Evolutionary conservation across 2,888 invertebrate genomes (phyloP).

Genomic region (Taenaris catops): DNA sequence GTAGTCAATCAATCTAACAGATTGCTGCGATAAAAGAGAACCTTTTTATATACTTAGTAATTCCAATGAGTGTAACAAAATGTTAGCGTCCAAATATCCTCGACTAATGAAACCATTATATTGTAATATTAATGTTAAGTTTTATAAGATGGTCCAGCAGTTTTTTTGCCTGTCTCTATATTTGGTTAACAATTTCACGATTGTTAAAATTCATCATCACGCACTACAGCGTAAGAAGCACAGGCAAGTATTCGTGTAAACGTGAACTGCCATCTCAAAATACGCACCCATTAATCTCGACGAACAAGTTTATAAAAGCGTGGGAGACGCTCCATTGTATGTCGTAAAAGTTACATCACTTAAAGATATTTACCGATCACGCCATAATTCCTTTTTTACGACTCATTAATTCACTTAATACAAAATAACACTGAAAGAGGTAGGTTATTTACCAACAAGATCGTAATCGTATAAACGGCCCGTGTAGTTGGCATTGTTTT

Average conservation of each 20-base stretch:
- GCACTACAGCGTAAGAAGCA: no score
- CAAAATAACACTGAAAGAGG: conserved; percentile 17
- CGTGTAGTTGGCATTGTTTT: conserved; percentile 23
- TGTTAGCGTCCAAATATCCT: no score
- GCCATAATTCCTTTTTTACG: conserved; percentile 34
- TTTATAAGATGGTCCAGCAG: no score
- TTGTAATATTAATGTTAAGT: no score
- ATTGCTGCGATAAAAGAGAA: no score
- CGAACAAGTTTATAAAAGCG: conserved; percentile 16
- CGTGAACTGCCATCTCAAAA: conserved; percentile 10
- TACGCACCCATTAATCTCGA: conserved; percentile 22
- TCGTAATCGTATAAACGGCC: conserved; percentile 38
- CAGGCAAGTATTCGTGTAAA: conserved; percentile 13
- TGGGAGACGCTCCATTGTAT: conserved; percentile 15
- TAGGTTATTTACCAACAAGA: conserved; percentile 33
- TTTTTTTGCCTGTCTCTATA: no score
- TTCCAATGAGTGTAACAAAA: no score
- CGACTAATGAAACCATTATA: no score
- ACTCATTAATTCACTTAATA: conserved; percentile 31
- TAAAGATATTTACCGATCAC: conserved; percentile 19
- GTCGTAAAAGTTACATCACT: conserved; percentile 32
- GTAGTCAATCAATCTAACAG: no score
- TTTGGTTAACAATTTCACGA: no score
- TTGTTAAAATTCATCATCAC: no score
- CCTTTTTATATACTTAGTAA: no score